Evolutionary conservation across 2,888 invertebrate genomes (phyloP), one percentile per base, ranked within the genome.

Genomic region (Thereva unica): DNA sequence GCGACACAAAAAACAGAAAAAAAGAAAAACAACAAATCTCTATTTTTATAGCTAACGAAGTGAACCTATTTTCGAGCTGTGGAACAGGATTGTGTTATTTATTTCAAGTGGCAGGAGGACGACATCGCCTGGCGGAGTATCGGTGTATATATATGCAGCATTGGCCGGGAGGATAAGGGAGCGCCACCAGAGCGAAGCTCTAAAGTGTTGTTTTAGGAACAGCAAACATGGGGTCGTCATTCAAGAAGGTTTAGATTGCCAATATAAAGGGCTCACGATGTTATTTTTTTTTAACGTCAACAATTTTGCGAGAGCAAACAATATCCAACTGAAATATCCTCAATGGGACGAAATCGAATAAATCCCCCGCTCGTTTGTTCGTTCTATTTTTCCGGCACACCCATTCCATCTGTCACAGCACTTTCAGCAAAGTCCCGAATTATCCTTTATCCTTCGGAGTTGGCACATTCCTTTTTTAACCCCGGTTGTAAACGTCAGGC

Each of bases 11-110:
- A 61, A 37, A 10, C 50, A 61, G 50, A 35, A 7, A 10, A 9
- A 5, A 12, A 23, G 40, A 23, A 50, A 61, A 50, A 34, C 9
- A 12, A 23, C 23, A 23, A 50, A 61, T 40, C 35, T 37, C 50
- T 61, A 47, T 61, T 61, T 61, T 12, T 45, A 34, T 45, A 61
- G 50, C 61, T 61, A 61, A 61, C 61, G 50, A 61, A 50, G 61
- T 61, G 50, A 50, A 23, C 50, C 61, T 23, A 23, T 23, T n/a
- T 12, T 61, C 41, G 40, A 50, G 35, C 50, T 41, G 23, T 42
- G 23, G n/a, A 50, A 35, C 41, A 40, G 50, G 10, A 61, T 61
- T 61, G 61, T 41, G 50, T 37, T 40, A 50, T 23, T 23, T 61
- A 61, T 40, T 50, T 61, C 61, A 61, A 50, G 50, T 50, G 50